Base-by-base conservation (phyloP, 2,113 vertebrate species). In the Eublepharis macularius region DNA sequence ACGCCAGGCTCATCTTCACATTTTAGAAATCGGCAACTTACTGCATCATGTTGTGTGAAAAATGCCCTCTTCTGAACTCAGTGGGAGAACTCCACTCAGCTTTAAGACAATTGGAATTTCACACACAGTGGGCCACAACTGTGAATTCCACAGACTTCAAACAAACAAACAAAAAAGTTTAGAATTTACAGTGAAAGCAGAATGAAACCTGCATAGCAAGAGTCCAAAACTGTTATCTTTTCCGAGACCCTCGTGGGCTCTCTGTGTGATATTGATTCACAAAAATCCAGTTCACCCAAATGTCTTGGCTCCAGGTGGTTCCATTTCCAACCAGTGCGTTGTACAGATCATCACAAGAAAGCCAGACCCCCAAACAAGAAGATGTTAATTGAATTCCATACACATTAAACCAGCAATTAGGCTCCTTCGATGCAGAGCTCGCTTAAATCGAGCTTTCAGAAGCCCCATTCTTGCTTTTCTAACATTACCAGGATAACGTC, bases 231-330 rank as follows among this genome's bases (percentile, higher is more conserved):
- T 68, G 14, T 45, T 76, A 51, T 51, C 79, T 65, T 17, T 60
- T 79, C n/a, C 57, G 32, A 45, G 13, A 1, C 19, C 85, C 89
- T 86, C 78, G 1, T 2, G 81, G 19, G 0, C 47, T 87, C 68
- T 86, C 83, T 83, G 8, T 83, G 11, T 88, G 45, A 81, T 21
- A 26, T 26, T 90, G 66, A 73, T 87, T 86, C 34, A 74, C n/a
- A 82, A 12, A n/a, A 84, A 26, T 0, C 1, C 57, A 9, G 2
- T 57, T 77, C 73, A 32, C 4, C 13, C 63, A 16, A 73, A 83
- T 4, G 70, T 47, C 21, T 65, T 83, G 51, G 4, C 39, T 88
- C 14, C 39, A 84, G 45, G 32, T 34, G 6, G 36, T 51, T 86
- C 2, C 29, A 14, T 86, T 88, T 82, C 34, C 65, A 76, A 41